phyloP scores from a whole-genome alignment of 2,888 invertebrate genomes.

The Caenorhabditis doughertyi region DNA sequence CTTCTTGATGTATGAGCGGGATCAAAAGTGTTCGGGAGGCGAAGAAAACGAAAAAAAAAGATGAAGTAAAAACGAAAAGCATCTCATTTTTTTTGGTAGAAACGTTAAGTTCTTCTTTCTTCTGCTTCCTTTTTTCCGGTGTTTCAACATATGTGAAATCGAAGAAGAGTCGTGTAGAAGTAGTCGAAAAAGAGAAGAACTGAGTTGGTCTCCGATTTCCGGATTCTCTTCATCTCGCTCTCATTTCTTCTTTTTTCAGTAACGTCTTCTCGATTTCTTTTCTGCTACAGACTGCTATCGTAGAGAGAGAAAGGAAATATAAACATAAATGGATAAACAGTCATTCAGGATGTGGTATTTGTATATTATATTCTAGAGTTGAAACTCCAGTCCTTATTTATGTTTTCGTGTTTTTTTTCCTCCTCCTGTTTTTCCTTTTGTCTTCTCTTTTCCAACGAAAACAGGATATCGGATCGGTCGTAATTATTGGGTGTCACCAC shows the following conservation, averaged over 20 bases:
- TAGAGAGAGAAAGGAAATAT: neutral
- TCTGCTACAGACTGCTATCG: neutral
- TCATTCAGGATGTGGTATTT: neutral
- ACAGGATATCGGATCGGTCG: conserved; percentile 50
- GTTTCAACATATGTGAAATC: conserved; percentile 53
- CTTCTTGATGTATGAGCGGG: conserved; percentile 56
- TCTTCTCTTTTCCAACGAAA: conserved; percentile 24
- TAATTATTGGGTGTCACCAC: conserved; percentile 34
- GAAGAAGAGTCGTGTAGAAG: conserved; percentile 35
- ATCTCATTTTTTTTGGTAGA: conserved; percentile 25
- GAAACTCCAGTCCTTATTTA: neutral
- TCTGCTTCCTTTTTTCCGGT: neutral
- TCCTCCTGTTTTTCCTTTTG: conserved; percentile 11
- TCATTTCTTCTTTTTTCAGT: conserved; percentile 5
- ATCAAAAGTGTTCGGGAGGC: conserved; percentile 56
- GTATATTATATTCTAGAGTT: neutral
- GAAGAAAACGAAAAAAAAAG: neutral
- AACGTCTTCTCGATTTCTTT: conserved; percentile 25
- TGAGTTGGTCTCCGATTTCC: conserved; percentile 48
- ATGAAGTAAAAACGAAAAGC: conserved; percentile 5
- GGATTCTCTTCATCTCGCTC: conserved; percentile 5
- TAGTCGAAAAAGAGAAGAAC: neutral
- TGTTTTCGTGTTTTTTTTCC: neutral
- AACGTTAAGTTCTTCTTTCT: conserved; percentile 1
- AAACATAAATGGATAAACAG: conserved; percentile 5